A percentile compares a stretch with the other conserved stretches of the same genome.
Evolutionary conservation across 2,113 vertebrate species (phyloP).

Genomic region (Hemiprocne comata): DNA sequence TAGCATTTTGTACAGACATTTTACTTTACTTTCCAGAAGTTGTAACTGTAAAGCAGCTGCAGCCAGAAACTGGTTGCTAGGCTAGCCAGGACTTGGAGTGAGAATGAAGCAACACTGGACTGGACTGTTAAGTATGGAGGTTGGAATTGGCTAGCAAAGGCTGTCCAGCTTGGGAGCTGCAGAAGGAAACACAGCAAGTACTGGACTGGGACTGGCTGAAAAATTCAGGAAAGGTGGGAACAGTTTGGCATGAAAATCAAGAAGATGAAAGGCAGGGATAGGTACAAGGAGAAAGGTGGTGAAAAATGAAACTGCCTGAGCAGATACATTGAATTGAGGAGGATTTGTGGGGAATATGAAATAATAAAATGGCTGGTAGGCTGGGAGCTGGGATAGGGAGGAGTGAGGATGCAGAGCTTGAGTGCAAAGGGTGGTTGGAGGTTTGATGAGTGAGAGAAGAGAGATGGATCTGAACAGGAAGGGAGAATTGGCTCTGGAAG

Average conservation of each 20-base stretch:
- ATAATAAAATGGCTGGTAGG: neutral
- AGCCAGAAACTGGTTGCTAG: neutral
- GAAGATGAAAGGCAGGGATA: neutral
- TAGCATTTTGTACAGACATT: neutral
- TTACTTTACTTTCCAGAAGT: neutral
- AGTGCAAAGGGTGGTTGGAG: neutral
- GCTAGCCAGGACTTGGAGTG: neutral
- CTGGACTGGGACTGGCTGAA: neutral
- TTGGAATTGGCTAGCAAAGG: neutral
- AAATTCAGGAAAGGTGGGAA: neutral
- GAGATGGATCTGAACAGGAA: neutral
- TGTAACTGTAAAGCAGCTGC: neutral
- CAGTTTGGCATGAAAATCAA: neutral
- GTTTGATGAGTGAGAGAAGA: neutral
- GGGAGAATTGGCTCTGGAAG: neutral
- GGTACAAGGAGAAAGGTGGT: neutral
- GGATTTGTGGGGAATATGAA: neutral
- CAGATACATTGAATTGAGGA: neutral
- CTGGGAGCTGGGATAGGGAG: neutral
- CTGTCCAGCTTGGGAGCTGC: neutral
- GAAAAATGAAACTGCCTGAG: neutral
- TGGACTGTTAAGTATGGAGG: neutral
- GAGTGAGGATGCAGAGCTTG: neutral
- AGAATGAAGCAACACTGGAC: neutral
- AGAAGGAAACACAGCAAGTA: conserved; percentile 6